phyloP scores from a whole-genome alignment of 2,797 vertebrate species.

The Malurus splendens region DNA sequence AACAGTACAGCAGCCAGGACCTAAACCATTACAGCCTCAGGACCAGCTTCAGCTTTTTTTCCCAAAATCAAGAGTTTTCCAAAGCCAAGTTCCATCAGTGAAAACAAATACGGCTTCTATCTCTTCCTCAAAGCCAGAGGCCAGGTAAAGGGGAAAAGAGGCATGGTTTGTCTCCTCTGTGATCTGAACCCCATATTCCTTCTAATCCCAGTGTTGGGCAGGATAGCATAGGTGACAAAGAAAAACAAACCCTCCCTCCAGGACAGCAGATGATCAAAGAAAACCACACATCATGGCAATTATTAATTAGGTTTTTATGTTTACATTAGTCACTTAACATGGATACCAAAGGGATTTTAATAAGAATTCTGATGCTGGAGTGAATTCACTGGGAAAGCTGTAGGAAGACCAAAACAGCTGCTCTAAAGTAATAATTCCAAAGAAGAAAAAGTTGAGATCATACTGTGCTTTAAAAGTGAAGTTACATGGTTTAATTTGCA shows the following conservation, averaged over 20 bases:
- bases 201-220: neutral
- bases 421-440: neutral
- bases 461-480: slow-evolving; percentile 6
- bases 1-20: neutral
- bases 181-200: neutral
- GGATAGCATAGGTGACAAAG: neutral
- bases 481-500: slow-evolving; percentile 33
- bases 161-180: neutral
- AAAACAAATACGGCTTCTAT: neutral
- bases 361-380: neutral
- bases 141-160: neutral
- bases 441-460: neutral
- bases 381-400: slow-evolving; percentile 5
- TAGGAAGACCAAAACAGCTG: neutral
- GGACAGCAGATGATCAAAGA: neutral
- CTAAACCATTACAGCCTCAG: neutral
- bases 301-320: neutral
- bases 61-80: neutral
- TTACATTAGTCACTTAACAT: neutral
- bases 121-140: neutral
- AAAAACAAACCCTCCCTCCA: neutral
- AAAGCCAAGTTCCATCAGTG: neutral
- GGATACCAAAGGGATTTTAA: neutral
- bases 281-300: neutral
- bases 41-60: neutral